These are phyloP conservation scores for Druon quercuslanigerum DNA, from an alignment of 1,140 invertebrate genomes.

Conservation along the genomic window DNA sequence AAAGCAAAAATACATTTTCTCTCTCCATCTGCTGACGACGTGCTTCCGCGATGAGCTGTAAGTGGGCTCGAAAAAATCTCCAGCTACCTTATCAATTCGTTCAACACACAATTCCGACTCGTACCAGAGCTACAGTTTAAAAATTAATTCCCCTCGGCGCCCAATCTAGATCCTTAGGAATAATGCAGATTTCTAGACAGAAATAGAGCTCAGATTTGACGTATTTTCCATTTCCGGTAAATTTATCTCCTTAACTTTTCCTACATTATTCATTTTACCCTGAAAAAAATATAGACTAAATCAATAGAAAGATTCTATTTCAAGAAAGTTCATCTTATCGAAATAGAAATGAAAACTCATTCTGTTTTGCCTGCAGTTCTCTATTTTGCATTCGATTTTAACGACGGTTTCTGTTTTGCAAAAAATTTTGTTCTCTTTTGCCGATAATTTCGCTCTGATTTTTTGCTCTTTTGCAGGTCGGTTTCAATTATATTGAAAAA, in stretches of 20 bases:
- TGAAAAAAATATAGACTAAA: too few relatives aligned
- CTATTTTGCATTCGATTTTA: too few relatives aligned
- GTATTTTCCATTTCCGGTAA: neutral
- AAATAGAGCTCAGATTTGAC: conserved; percentile 37
- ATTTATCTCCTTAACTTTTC: neutral
- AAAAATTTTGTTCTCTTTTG: too few relatives aligned
- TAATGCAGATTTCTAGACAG: conserved; percentile 41
- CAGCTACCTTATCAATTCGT: neutral
- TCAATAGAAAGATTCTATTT: too few relatives aligned
- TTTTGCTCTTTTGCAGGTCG: too few relatives aligned
- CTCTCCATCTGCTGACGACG: conserved; percentile 27
- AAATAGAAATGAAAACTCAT: too few relatives aligned
- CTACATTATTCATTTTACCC: too few relatives aligned
- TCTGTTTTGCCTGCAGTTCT: too few relatives aligned
- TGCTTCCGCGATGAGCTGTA: neutral
- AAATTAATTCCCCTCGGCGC: conserved; percentile 50
- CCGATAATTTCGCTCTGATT: too few relatives aligned
- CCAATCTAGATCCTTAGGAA: conserved; percentile 40
- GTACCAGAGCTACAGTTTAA: conserved; percentile 41
- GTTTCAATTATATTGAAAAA: too few relatives aligned
- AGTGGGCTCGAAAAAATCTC: neutral
- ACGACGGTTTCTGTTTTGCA: too few relatives aligned
- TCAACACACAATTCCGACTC: conserved; percentile 35
- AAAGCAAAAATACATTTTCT: conserved; percentile 51
- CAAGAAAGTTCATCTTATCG: too few relatives aligned